phyloP scores from a whole-genome alignment of 2,797 vertebrate species.

The Lophura swinhoii region DNA sequence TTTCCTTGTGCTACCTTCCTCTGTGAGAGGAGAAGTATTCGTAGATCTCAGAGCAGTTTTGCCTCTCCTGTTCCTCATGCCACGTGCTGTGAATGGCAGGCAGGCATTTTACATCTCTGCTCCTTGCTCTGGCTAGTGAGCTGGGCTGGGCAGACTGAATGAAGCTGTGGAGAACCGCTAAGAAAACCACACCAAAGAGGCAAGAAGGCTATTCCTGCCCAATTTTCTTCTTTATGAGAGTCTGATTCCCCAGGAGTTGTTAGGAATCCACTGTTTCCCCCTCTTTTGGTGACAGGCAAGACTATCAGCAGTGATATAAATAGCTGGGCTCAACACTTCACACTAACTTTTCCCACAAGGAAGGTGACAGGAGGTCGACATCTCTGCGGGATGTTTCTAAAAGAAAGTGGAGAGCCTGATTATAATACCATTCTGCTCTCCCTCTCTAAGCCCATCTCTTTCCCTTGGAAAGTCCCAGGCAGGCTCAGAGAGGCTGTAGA shows the following conservation, averaged over 20 bases:
- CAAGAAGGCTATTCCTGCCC: not conserved
- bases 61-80: not conserved
- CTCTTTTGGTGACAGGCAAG: conserved; percentile 11
- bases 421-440: conserved; percentile 9
- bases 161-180: not conserved
- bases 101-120: not conserved
- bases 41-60: not conserved
- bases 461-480: not conserved
- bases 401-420: conserved; percentile 59
- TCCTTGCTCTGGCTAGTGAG: fast-evolving
- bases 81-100: not conserved
- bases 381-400: conserved; percentile 63
- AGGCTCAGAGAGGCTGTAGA: fast-evolving
- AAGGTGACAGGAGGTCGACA: conserved; percentile 60
- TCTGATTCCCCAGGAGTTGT: conserved; percentile 2
- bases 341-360: conserved; percentile 65
- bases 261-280: not conserved
- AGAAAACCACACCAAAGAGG: not conserved
- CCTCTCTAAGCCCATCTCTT: conserved; percentile 2
- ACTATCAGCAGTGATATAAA: conserved; percentile 67
- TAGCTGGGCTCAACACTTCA: conserved; percentile 64
- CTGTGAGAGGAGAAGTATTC: not conserved
- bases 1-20: not conserved
- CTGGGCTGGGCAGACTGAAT: not conserved
- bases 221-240: not conserved